Evolutionary conservation across 35 echinoderm and acorn worm genomes (phyloP), one percentile per base, ranked within the genome.

Genomic region (Ptychodera flava): DNA sequence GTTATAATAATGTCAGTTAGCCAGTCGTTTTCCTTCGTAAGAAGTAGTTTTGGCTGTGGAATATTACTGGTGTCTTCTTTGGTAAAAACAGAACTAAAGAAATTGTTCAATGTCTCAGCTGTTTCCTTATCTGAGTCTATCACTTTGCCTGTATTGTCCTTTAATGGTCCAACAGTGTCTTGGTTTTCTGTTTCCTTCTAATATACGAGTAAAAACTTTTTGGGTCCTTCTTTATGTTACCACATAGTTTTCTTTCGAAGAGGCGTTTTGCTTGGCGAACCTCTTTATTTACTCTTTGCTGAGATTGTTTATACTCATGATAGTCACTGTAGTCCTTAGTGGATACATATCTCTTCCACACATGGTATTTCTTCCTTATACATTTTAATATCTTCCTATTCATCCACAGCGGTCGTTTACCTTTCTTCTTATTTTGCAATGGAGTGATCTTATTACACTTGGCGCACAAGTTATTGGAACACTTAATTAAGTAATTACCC

Each of bases 171-270:
- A 27, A 87, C 30, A 28, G 0, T 79, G 33, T 37, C 30, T 87
- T 87, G 1, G 78, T 34, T 0, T 37, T 87, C 34, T 80, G 86
- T 45, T 87, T 87, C 12, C 64, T 79, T 1, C 77, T 79, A 16
- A 87, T 80, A 80, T 87, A 87, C 1, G 86, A 87, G 36, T 87
- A 87, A 80, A 87, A 80, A 16, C 64, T 79, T 31, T 87, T 80
- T 16, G 77, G 30, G 32, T 87, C 86, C 27, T 79, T 34, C 36
- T 1, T 87, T 80, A 79, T 87, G 28, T 87, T 87, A 1, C 79
- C 0, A 0, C 0, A 33, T 32, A 87, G 16, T 28, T 52, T 32
- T 32, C 15, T 86, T 87, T 80, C 45, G 22, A 64, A 64, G 6
- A 12, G 45, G 6, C 45, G 45, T 22, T 64, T 64, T 64, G 45